These are phyloP conservation scores for Mormyrus hasselquistii DNA, from an alignment of 2,797 vertebrate genomes.

Conservation along the genomic window DNA sequence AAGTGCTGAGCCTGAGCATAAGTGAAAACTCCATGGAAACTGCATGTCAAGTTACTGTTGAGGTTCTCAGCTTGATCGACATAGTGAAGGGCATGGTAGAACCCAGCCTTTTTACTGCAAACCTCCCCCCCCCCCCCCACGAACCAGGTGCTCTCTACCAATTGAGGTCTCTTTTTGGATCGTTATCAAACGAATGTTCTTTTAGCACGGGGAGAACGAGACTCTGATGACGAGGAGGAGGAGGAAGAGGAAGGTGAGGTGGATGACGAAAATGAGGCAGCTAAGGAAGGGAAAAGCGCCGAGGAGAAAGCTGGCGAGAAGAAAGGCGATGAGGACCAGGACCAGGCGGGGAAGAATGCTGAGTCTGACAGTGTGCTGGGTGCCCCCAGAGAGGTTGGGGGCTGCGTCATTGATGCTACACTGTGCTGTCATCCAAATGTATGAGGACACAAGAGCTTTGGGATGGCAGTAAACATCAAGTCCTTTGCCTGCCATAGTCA, in stretches of 20 bases:
- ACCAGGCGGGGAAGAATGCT: slow-evolving; percentile 37
- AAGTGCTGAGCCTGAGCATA: not conserved
- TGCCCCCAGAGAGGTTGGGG: not conserved
- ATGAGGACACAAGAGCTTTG: not conserved
- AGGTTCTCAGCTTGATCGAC: not conserved
- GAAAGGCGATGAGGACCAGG: slow-evolving; percentile 58
- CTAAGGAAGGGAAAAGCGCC: slow-evolving; percentile 68
- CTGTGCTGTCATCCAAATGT: not conserved
- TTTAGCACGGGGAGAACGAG: slow-evolving; percentile 39
- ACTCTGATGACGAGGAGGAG: slow-evolving; percentile 58
- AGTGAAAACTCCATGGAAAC: not conserved
- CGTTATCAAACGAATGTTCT: not conserved
- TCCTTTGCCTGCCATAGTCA: not conserved
- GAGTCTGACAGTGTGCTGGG: slow-evolving; percentile 38
- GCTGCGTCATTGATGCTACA: not conserved
- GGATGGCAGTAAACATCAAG: not conserved
- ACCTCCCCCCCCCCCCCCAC: not conserved
- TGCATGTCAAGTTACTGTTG: not conserved
- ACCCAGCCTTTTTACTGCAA: not conserved
- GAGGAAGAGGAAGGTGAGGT: slow-evolving; percentile 80
- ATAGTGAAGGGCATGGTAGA: not conserved
- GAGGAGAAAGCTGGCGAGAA: slow-evolving; percentile 60
- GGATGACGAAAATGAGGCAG: slow-evolving; percentile 61
- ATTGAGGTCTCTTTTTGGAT: not conserved
- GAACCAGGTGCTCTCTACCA: not conserved